A percentile compares a stretch with the other conserved stretches of the same genome.
Evolutionary conservation across 2,888 invertebrate species (phyloP).

Genomic region (Torymus aiolomorphi): DNA sequence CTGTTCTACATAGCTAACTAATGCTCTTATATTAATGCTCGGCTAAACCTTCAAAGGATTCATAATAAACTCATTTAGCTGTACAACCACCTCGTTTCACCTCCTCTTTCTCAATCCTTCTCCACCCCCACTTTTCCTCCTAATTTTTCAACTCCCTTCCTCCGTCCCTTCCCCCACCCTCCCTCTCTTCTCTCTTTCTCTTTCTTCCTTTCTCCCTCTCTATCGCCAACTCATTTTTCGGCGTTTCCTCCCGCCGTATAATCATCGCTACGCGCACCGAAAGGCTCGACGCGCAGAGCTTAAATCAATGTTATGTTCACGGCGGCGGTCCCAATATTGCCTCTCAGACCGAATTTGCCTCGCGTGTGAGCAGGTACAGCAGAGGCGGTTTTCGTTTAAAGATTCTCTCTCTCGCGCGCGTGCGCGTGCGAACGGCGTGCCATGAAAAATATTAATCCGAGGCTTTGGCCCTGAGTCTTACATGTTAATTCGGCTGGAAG

Average conservation of each 20-base stretch:
- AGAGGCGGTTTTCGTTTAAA: slow-evolving; percentile 24
- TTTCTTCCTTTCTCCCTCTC: slow-evolving; percentile 1
- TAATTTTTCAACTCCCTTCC: not conserved
- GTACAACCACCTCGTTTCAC: no score
- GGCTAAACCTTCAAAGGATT: no score
- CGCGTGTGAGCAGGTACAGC: not conserved
- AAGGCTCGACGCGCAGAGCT: slow-evolving; percentile 33
- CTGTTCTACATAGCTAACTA: no score
- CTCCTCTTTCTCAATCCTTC: no score
- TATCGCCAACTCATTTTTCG: not conserved
- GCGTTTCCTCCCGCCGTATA: slow-evolving; percentile 40
- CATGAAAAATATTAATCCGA: slow-evolving; percentile 44
- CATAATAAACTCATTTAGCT: no score
- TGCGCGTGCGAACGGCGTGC: not conserved
- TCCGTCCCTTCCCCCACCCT: not conserved
- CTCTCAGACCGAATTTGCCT: slow-evolving; percentile 48
- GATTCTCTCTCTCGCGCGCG: slow-evolving; percentile 18
- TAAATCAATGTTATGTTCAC: slow-evolving; percentile 49
- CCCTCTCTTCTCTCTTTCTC: not conserved
- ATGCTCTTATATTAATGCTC: no score
- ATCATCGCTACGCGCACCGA: slow-evolving; percentile 26
- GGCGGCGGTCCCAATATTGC: slow-evolving; percentile 50
- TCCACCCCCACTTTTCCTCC: no score
- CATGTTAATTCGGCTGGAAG: slow-evolving; percentile 20
- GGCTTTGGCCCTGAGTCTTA: slow-evolving; percentile 20